These are phyloP conservation scores for Xyliphius kryptos DNA, from an alignment of 2,113 vertebrate genomes.

Conservation along the genomic window DNA sequence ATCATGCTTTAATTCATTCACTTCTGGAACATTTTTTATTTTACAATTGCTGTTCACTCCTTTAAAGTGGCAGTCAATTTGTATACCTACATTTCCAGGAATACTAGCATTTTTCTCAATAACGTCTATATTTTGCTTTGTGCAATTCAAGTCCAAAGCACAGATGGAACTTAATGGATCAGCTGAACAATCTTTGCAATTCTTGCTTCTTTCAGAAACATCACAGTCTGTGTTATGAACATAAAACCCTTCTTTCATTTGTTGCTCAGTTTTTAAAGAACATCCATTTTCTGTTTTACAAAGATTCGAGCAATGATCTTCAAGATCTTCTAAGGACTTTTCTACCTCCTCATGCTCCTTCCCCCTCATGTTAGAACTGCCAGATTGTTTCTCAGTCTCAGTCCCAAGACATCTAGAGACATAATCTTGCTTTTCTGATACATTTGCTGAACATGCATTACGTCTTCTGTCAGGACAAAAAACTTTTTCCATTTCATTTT, in stretches of 20 bases:
- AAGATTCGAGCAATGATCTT: no score
- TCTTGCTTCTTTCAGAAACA: conserved; percentile 1
- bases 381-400: not conserved
- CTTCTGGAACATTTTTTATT: conserved; percentile 4
- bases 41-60: not conserved
- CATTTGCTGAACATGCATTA: not conserved
- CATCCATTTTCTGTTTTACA: not conserved
- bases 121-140: not conserved
- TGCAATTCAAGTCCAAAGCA: conserved; percentile 15
- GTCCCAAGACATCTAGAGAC: not conserved
- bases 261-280: conserved; percentile 23
- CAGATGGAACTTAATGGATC: not conserved
- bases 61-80: conserved; percentile 4
- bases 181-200: not conserved
- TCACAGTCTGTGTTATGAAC: conserved; percentile 1
- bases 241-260: not conserved
- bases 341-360: not conserved
- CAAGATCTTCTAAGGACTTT: no score
- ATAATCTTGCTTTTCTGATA: not conserved
- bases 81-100: not conserved
- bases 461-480: no score
- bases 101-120: not conserved
- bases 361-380: not conserved
- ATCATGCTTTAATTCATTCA: conserved; percentile 8
- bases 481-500: no score